A percentile compares a stretch with the other conserved stretches of the same genome.
Evolutionary conservation across 2,888 invertebrate species (phyloP).

Genomic region (Tipula helvola): DNA sequence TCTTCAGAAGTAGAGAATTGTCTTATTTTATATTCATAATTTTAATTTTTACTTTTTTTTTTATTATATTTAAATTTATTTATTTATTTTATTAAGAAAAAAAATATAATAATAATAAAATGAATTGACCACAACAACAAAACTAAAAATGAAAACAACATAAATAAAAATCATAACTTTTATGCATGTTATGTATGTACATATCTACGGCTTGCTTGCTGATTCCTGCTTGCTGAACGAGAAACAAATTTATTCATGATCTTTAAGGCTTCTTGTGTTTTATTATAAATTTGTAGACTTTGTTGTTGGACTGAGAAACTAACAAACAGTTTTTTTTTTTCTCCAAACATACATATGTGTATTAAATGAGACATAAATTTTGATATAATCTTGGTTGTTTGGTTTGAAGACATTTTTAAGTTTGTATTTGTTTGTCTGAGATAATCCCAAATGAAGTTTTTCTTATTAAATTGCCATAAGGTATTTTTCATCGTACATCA

Average conservation of each 20-base stretch:
- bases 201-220: neutral
- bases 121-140: neutral
- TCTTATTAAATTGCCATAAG: neutral
- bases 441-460: neutral
- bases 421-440: neutral
- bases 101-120: neutral
- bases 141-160: neutral
- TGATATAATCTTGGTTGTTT: neutral
- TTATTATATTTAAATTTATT: neutral
- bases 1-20: neutral
- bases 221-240: neutral
- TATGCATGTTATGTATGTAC: neutral
- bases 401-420: neutral
- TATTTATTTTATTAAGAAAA: neutral
- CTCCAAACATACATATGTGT: neutral
- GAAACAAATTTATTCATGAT: neutral
- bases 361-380: neutral
- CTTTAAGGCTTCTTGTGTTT: neutral
- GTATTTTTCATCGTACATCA: neutral
- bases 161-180: neutral
- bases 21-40: conserved; percentile 4
- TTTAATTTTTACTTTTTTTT: neutral
- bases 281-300: neutral
- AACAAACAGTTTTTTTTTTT: neutral
- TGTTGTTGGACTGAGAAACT: neutral